Base-by-base conservation (phyloP, 2,888 invertebrate genomes). In the Apoda limacodes region DNA sequence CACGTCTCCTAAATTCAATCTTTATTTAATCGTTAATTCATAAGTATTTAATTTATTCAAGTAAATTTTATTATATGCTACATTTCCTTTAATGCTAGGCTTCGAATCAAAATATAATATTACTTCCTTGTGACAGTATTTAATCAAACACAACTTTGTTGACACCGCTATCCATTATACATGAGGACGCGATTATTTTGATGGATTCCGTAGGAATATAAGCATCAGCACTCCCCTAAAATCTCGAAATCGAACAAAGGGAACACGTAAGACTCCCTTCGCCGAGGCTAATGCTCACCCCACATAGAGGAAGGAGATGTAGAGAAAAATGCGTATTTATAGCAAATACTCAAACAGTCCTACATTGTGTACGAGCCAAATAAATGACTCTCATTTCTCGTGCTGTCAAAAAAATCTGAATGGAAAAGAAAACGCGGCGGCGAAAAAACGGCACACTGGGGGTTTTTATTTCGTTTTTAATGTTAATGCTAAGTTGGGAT, bases 271-370 rank as follows among this genome's bases (percentile, higher is more conserved):
- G 69, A 55, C 72, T 71, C 75, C 75, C 76, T 72, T 58, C 61
- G 56, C 55, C 60, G 60, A 63, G 67, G 66, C 76, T 74, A 75
- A 75, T 71, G 65, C 67, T 67, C 75, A 74, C 78, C 80, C 80
- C 66, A 75, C 56, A 52, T 65, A 54, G 60, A 68, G 68, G 67
- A 71, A 71, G 69, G 74, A 78, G 76, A 76, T 71, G 75, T 66
- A 69, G 71, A 80, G 76, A 80, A 80, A 78, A 80, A 80, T 80
- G 58, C 76, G 78, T 80, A 80, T 81, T 80, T 80, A 81, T 80
- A 81, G 81, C 81, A 81, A 82, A 82, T 80, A 80, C 80, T 80
- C 82, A 80, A 82, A 82, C 80, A 80, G 78, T 70, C 74, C 72
- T 72, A 81, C 80, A 81, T 81, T 81, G 81, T 82, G 76, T 80